Evolutionary conservation across 2,797 vertebrate species (phyloP).

Genomic region (Heterohyrax brucei): DNA sequence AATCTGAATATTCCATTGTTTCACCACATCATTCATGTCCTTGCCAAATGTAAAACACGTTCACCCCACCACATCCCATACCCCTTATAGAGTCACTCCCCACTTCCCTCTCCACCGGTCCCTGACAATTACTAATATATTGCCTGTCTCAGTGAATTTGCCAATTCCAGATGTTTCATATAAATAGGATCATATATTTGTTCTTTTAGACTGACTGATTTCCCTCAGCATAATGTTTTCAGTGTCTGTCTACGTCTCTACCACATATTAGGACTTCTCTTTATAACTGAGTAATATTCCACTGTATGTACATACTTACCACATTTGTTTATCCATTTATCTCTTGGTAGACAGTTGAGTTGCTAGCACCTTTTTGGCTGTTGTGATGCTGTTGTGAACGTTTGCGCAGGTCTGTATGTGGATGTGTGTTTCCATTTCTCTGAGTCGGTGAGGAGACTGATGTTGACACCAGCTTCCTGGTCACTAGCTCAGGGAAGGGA

Average conservation of each 20-base stretch:
- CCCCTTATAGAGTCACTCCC: not conserved
- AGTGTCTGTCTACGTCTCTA: not conserved
- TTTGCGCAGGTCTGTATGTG: not conserved
- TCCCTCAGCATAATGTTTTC: no score
- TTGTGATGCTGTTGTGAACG: not conserved
- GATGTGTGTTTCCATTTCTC: not conserved
- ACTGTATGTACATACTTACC: not conserved
- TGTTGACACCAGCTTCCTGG: not conserved
- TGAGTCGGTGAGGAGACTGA: not conserved
- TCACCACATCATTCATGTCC: no score
- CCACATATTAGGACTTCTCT: not conserved
- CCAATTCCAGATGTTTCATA: not conserved
- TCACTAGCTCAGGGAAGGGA: not conserved
- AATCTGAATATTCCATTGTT: no score
- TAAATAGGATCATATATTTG: no score
- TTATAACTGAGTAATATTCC: not conserved
- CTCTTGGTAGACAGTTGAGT: no score
- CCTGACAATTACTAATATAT: not conserved
- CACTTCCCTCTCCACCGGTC: no score
- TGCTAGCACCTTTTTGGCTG: not conserved
- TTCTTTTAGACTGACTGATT: no score
- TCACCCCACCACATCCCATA: not conserved
- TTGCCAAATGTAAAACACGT: no score
- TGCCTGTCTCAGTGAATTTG: not conserved
- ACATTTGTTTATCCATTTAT: not conserved